These are phyloP conservation scores for Mus spicilegus DNA, from an alignment of 2,113 vertebrate species.

Conservation along the genomic window DNA sequence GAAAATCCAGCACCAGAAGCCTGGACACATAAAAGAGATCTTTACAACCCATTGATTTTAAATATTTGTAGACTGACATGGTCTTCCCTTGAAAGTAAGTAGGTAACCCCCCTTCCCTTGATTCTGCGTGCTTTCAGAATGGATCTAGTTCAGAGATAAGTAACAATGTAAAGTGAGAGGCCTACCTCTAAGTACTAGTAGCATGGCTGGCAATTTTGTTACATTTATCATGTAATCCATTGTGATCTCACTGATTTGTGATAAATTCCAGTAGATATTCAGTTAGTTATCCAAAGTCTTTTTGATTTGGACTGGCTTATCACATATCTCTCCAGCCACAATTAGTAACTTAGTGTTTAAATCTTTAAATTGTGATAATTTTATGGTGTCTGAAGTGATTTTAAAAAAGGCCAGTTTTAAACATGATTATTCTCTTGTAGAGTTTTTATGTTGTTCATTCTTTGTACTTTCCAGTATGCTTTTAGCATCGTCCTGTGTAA, in stretches of 20 bases:
- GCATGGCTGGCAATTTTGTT: not conserved
- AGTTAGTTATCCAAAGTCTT: not conserved
- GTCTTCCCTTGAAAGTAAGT: not conserved
- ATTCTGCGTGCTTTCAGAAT: not conserved
- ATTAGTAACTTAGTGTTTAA: not conserved
- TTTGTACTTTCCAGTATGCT: not conserved
- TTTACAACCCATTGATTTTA: not conserved
- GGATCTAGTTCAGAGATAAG: not conserved
- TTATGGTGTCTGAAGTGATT: not conserved
- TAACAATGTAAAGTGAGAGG: not conserved
- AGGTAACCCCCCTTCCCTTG: not conserved
- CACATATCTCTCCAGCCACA: not conserved
- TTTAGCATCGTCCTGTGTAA: not conserved
- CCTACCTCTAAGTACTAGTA: not conserved
- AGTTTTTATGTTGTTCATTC: not conserved
- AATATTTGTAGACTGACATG: not conserved
- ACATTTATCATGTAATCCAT: not conserved
- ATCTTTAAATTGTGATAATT: not conserved
- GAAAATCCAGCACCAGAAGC: not conserved
- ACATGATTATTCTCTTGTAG: not conserved
- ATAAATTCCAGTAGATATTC: not conserved
- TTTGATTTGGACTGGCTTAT: not conserved
- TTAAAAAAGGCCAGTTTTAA: not conserved
- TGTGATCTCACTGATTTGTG: not conserved
- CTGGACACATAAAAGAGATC: not conserved